Conservation (phyloP, 2,113 vertebrate genomes). For the Indri indri region DNA sequence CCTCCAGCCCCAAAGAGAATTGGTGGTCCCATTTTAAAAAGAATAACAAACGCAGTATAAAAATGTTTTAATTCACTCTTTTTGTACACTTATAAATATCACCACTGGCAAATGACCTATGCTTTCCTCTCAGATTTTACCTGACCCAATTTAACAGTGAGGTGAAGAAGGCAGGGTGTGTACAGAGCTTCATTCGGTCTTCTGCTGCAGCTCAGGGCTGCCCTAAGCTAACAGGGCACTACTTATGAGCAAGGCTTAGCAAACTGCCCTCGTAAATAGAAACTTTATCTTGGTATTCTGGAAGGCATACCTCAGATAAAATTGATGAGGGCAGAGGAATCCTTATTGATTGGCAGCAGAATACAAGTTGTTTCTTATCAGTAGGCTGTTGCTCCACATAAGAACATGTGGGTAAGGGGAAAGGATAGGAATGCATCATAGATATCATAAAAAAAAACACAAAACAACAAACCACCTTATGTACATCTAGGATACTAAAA, state of each 20-base stretch:
- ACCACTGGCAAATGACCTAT: not conserved
- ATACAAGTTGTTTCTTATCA: conserved; percentile 10
- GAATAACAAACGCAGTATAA: conserved; percentile 16
- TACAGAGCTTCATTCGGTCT: not conserved
- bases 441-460: not conserved
- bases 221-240: not conserved
- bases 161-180: not conserved
- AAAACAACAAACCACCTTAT: not conserved
- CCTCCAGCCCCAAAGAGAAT: not conserved
- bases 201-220: not conserved
- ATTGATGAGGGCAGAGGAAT: conserved; percentile 2
- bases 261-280: not conserved
- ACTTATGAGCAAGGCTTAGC: not conserved
- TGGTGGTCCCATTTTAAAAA: conserved; percentile 35
- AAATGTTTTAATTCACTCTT: conserved; percentile 12
- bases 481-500: not conserved
- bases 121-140: not conserved
- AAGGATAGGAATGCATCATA: not conserved
- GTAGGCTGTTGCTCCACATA: not conserved
- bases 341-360: conserved; percentile 16
- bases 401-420: not conserved
- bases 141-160: not conserved
- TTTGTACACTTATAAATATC: conserved; percentile 12
- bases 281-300: conserved; percentile 8
- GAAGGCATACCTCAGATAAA: conserved; percentile 1